Base-by-base conservation (phyloP, 2,113 vertebrate species). In the Daboia siamensis region DNA sequence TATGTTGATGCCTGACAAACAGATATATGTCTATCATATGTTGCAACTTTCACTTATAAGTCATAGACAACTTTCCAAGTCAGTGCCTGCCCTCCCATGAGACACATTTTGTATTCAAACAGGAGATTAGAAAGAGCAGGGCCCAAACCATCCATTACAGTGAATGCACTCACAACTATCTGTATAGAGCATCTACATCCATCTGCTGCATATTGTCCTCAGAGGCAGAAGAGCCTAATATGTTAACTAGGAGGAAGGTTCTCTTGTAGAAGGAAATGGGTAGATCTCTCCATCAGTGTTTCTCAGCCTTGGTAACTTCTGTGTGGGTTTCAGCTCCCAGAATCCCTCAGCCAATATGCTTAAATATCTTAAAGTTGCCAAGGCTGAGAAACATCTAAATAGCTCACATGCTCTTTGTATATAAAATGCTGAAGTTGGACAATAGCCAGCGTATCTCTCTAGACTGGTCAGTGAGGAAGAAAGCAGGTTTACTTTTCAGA, bases 1-100 rank as follows among this genome's bases (percentile, higher is more conserved):
- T 87, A 92, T 74, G 94, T 93, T 88, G 59, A 74, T 90, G 94
- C 20, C 29, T 80, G 33, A 59, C 0, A 91, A 48, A 29, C 7
- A 64, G 61, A 69, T 17, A 74, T 74, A 33, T 74, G n/a, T 20
- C 69, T 90, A 92, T 21, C 93, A 89, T 0, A 93, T 26, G 21
- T 87, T 88, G 6, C 54, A 86, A 59, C 55, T 64, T 89, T 92
- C 17, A 20, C 61, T 52, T 88, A 9, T 33, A 20, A 33, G 20
- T 23, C 56, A 57, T 33, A 88, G 74, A 88, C 7, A 80, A 80
- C 69, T 80, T 39, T 39, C 69, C 69, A 80, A 39, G 17, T 80
- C n/a, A 80, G 17, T 39, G 69, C 13, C 69, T 80, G 6, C 15
- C 33, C n/a, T 21, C n/a, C n/a, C 69, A 39, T 39, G 33, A 80